Evolutionary conservation across 2,888 invertebrate species (phyloP), one percentile per base, ranked within the genome.

Genomic region (Trichopoda pennipes): DNA sequence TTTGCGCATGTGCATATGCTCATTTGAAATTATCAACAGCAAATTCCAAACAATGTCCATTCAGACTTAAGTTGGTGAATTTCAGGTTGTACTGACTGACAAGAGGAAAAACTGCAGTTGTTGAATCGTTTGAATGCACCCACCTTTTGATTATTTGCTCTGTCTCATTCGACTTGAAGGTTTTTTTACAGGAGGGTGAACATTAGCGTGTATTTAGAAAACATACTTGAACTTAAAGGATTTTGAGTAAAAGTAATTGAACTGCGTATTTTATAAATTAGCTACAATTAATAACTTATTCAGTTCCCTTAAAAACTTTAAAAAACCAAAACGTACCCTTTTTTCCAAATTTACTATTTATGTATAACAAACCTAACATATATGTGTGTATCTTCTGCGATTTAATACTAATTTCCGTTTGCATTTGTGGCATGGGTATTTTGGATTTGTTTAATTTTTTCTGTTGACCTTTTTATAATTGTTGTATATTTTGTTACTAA

Each of bases 1-100:
- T 76, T 47, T 68, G 84, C 72, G 75, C 80, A 58, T 81, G 77
- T 74, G 81, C 83, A 83, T 77, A 77, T 63, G 35, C 55, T 61
- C 23, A 69, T 69, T 60, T 60, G 28, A 69, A 70, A 66, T 72
- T 51, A 61, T 61, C 51, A 72, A 51, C 60, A 32, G 51, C 16
- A 51, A 32, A 51, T 55, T 66, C 35, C 58, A 64, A 19, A 47
- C 35, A 42, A 21, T 53, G 61, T 73, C 32, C 19, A 56, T 21
- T 23, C n/a, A 66, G 58, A 75, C 78, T 64, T 58, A n/a, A 72
- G 78, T 72, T 56, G 55, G 28, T 72, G 17, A 35, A 55, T 21
- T 42, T 42, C 68, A 69, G 66, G 58, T 63, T 49, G 8, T 47
- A 38, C 38, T 80, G 38, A 70, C 56, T 53, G 63, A 70, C 74